Evolutionary conservation across 2,113 vertebrate species (phyloP).

Genomic region (Gavialis gangeticus): DNA sequence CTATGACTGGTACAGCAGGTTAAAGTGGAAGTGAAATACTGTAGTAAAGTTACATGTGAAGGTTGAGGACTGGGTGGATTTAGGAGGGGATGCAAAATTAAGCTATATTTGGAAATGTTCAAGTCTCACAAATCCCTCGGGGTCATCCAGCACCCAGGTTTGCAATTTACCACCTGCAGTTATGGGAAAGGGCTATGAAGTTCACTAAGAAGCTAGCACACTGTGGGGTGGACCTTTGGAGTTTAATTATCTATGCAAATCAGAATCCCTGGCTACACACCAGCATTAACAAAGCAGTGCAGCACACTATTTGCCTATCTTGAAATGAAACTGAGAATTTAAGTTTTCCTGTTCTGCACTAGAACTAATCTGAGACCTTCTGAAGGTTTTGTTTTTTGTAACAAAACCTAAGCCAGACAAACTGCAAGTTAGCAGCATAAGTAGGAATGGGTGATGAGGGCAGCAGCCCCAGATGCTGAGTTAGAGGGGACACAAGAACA

Average conservation of each 20-base stretch:
- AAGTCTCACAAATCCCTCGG: not conserved
- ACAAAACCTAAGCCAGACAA: too few relatives aligned
- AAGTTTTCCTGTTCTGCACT: too few relatives aligned
- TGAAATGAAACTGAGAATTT: too few relatives aligned
- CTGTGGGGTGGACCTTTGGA: not conserved
- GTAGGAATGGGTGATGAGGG: too few relatives aligned
- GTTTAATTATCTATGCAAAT: not conserved
- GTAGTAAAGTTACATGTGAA: fast-evolving
- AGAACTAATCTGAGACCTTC: too few relatives aligned
- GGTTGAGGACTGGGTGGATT: not conserved
- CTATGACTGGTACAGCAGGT: fast-evolving
- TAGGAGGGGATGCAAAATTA: not conserved
- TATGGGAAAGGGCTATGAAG: not conserved
- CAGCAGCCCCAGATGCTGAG: too few relatives aligned
- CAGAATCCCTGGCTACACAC: not conserved
- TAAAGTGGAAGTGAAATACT: not conserved
- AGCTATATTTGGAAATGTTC: not conserved
- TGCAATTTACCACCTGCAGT: not conserved
- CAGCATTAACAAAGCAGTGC: not conserved
- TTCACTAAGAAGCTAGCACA: not conserved
- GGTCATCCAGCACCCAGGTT: not conserved
- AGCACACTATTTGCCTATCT: too few relatives aligned
- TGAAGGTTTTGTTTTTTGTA: too few relatives aligned
- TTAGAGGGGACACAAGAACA: too few relatives aligned
- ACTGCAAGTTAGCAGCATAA: too few relatives aligned